Base-by-base conservation (phyloP, 64 coral and sea anemone species). In the Montipora sp. region DNA sequence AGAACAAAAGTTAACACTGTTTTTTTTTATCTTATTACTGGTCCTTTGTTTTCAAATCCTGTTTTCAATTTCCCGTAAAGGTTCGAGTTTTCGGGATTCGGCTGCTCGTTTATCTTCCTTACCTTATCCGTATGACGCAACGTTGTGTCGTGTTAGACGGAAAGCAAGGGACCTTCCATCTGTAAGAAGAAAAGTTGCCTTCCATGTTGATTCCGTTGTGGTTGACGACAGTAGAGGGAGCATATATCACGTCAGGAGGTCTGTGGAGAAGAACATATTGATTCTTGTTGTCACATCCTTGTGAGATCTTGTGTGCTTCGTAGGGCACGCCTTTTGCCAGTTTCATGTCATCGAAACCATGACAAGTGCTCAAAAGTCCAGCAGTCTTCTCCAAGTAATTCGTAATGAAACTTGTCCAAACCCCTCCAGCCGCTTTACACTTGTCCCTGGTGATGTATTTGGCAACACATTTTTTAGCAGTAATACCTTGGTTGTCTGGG, bases 81-180 rank as follows among this genome's bases (percentile, higher is more conserved):
- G 71, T 74, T 74, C 71, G 71, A 20, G 71, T 74, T 74, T 7
- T 77, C 27, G 75, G 27, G 20, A 44, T n/a, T 77, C 3, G 24
- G 13, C 20, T 7, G 75, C 5, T 10, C 45, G 20, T 24, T 43
- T 8, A 7, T 47, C 13, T 77, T 22, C 4, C 80, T 83, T 4
- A 83, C 80, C 80, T 83, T 55, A 83, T 19, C 13, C 80, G 51
- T 20, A 83, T 23, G 1, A 83, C 80, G 57, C 80, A 83, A 67
- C 80, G 80, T 43, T 83, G 75, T 77, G 75, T 77, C 3, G 44
- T 77, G 75, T 77, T 67, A 19, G 51, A 67, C 11, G 80, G 80
- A 12, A 67, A 60, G 80, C 60, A 59, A 67, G 80, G 80, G 10
- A 83, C 80, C 53, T 83, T 59, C 80, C 80, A 83, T 20, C 19